These are phyloP conservation scores for Bos indicus DNA, from an alignment of 2,113 vertebrate genomes.

Conservation along the genomic window DNA sequence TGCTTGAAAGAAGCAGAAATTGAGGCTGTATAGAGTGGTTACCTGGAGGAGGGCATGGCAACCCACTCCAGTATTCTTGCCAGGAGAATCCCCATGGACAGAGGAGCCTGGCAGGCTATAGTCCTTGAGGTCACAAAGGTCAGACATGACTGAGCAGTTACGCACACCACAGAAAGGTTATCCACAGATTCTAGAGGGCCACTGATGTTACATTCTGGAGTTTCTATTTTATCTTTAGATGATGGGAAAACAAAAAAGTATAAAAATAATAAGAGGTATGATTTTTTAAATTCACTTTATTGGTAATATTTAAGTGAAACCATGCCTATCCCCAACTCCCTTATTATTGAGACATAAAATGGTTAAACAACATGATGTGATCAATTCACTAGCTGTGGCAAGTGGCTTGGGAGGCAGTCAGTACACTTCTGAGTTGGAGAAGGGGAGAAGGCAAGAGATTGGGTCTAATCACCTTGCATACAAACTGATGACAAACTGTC, in stretches of 20 bases:
- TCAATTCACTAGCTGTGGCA: background rate
- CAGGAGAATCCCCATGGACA: background rate
- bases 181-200: background rate
- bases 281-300: background rate
- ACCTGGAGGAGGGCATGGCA: background rate
- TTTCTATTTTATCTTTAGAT: background rate
- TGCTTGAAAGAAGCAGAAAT: background rate
- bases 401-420: background rate
- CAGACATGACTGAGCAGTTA: background rate
- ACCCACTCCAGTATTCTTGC: background rate
- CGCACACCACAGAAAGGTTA: rapidly evolving
- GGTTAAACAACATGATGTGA: background rate
- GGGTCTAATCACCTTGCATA: background rate
- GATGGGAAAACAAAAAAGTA: background rate
- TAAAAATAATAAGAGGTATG: background rate
- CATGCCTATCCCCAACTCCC: background rate
- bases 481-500: background rate
- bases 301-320: background rate
- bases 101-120: background rate
- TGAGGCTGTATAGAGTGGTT: background rate
- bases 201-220: background rate
- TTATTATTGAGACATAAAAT: background rate
- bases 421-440: background rate
- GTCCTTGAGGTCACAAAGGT: background rate
- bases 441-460: background rate